phyloP scores from a whole-genome alignment of 2,888 invertebrate species.

The Rhamphomyia laevipes region DNA sequence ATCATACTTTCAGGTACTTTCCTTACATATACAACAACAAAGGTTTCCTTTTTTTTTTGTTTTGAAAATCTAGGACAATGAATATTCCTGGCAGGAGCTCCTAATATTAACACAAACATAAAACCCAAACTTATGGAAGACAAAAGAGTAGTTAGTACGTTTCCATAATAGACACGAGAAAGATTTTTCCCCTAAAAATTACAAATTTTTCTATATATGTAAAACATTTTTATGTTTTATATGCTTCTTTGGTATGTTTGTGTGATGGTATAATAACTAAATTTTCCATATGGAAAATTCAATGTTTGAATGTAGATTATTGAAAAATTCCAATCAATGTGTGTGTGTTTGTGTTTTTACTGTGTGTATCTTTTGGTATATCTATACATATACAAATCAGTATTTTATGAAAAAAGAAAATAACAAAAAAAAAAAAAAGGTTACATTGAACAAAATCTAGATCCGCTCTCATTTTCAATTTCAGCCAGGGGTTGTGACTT shows the following conservation, averaged over 20 bases:
- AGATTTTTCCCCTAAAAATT: constrained; percentile 3
- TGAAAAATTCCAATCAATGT: background rate
- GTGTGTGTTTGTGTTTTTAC: background rate
- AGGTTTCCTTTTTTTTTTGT: no score
- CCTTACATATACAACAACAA: no score
- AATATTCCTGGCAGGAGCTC: background rate
- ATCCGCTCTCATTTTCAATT: constrained; percentile 7
- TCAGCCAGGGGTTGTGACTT: constrained; percentile 32
- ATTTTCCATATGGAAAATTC: no score
- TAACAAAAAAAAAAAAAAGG: background rate
- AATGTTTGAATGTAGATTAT: no score
- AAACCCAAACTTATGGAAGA: background rate
- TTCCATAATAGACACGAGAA: no score
- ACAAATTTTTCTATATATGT: background rate
- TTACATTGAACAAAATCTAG: background rate
- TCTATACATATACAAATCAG: constrained; percentile 8
- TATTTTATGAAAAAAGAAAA: background rate
- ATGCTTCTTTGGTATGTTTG: background rate
- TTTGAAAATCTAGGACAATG: background rate
- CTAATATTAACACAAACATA: background rate
- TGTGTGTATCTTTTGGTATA: constrained; percentile 6
- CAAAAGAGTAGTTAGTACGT: no score
- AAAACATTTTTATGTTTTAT: background rate
- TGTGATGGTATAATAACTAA: no score
- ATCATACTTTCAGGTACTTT: no score